Conservation (phyloP, 1,140 invertebrate genomes). For the Onthophagus taurus region DNA sequence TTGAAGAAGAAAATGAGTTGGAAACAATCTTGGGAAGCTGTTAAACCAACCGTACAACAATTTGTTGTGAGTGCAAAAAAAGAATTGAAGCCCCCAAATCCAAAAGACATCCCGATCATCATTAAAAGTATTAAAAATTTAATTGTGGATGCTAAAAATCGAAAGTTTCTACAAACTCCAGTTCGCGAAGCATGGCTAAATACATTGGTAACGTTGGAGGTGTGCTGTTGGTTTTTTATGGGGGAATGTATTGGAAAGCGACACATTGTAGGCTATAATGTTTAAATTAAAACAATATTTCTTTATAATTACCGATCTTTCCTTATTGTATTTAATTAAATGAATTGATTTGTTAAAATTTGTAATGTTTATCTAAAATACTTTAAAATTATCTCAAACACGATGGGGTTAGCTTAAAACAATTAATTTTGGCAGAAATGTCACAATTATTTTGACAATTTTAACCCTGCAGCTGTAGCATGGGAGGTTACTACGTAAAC, state of each 20-base stretch:
- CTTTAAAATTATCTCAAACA: too few species aligned
- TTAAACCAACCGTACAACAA: constrained; percentile 44
- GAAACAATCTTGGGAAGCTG: not conserved
- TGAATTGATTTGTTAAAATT: too few species aligned
- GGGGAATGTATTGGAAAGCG: constrained; percentile 73
- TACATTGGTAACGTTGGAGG: constrained; percentile 58
- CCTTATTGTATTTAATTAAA: too few species aligned
- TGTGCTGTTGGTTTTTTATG: constrained; percentile 68
- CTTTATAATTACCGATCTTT: too few species aligned
- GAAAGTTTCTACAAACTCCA: constrained; percentile 51
- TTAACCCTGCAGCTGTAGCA: too few species aligned
- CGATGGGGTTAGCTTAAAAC: too few species aligned
- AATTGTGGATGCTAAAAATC: constrained; percentile 42
- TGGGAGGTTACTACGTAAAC: too few species aligned
- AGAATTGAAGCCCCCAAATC: constrained; percentile 60
- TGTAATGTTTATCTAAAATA: too few species aligned
- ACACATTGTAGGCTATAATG: constrained; percentile 59
- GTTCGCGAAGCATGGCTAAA: constrained; percentile 68
- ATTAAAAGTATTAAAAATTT: constrained; percentile 45
- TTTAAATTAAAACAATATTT: too few species aligned
- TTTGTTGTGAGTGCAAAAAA: constrained; percentile 60
- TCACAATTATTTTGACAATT: too few species aligned
- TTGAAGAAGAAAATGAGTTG: not conserved
- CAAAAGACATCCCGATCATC: constrained; percentile 53
- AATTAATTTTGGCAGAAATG: too few species aligned